These are phyloP conservation scores for Saguinus midas DNA, from an alignment of 2,113 vertebrate species.

Conservation along the genomic window DNA sequence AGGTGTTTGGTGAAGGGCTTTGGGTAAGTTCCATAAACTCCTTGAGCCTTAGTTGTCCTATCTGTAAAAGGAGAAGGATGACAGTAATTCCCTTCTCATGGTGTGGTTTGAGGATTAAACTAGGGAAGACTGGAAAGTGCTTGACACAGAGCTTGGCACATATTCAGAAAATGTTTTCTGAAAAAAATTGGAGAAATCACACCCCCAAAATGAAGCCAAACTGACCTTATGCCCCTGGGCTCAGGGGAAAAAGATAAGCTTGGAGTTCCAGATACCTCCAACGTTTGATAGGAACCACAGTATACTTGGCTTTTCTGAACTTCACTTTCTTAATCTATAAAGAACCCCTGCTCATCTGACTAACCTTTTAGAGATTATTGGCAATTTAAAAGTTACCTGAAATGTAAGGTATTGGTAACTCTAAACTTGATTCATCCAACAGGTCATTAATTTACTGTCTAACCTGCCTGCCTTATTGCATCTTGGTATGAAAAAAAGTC, in stretches of 20 bases:
- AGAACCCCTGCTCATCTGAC: not conserved
- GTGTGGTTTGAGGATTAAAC: not conserved
- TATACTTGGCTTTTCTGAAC: not conserved
- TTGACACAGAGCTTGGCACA: not conserved
- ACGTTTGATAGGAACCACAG: fast-evolving
- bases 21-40: not conserved
- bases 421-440: not conserved
- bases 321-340: not conserved
- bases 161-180: not conserved
- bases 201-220: not conserved
- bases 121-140: not conserved
- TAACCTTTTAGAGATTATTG: not conserved
- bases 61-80: not conserved
- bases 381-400: not conserved
- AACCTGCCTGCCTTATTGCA: not conserved
- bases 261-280: not conserved
- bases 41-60: slow-evolving; percentile 1
- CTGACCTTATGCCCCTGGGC: not conserved
- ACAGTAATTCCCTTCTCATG: not conserved
- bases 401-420: not conserved
- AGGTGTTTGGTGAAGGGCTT: slow-evolving; percentile 1
- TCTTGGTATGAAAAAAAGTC: not conserved
- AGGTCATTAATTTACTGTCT: not conserved
- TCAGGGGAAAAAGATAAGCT: not conserved
- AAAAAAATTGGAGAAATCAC: not conserved